Evolutionary conservation across 1,140 invertebrate species (phyloP).

Genomic region (Lepidurus apus): DNA sequence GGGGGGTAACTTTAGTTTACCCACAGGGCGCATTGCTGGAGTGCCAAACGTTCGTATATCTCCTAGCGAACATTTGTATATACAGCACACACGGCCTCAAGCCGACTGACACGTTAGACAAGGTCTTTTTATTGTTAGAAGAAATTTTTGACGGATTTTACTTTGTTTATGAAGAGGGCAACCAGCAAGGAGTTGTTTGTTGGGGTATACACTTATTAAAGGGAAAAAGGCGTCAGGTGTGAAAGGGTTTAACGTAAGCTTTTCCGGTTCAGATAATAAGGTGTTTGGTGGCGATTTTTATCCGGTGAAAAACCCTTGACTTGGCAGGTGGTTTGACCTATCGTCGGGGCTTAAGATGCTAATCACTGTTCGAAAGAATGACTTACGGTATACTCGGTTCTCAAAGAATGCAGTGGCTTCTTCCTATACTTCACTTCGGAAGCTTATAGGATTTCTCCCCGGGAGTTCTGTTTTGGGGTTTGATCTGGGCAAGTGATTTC

Average conservation of each 20-base stretch:
- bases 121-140: not conserved
- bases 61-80: not conserved
- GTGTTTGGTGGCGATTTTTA: not conserved
- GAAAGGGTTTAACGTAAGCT: not conserved
- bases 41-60: not conserved
- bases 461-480: not conserved
- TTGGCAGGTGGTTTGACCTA: not conserved
- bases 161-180: not conserved
- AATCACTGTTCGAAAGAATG: not conserved
- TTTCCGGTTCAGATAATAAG: conserved; percentile 4
- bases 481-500: not conserved
- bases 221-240: not conserved
- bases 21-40: not conserved
- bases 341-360: conserved; percentile 8
- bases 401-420: not conserved
- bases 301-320: not conserved
- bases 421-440: not conserved
- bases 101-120: conserved; percentile 11
- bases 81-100: not conserved
- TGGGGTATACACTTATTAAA: not conserved
- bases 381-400: conserved; percentile 10
- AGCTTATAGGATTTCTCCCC: conserved; percentile 9
- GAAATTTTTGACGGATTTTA: not conserved
- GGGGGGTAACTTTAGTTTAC: not conserved
- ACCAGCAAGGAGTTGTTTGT: not conserved